phyloP scores from a whole-genome alignment of 2,113 vertebrate species.

The Xiphophorus couchianus region DNA sequence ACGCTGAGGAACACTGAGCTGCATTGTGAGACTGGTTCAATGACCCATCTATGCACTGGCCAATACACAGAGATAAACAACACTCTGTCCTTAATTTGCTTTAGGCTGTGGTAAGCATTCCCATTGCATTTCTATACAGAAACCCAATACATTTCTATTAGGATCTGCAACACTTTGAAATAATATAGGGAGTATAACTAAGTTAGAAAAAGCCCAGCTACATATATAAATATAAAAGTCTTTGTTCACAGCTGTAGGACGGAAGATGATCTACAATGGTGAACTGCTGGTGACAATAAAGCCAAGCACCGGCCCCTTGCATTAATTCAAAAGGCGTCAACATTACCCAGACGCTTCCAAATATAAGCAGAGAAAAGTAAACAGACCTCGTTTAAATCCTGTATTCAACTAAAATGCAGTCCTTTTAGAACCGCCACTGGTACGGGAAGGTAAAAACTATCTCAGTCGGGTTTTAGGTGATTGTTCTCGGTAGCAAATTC shows the following conservation, averaged over 20 bases:
- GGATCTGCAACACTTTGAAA: no score
- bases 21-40: slow-evolving; percentile 73
- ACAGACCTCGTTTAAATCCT: not conserved
- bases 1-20: slow-evolving; percentile 61
- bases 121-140: not conserved
- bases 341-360: not conserved
- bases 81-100: slow-evolving; percentile 48
- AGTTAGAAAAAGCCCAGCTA: not conserved
- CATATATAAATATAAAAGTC: not conserved
- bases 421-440: not conserved
- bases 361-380: no score
- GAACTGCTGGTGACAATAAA: slow-evolving; percentile 36
- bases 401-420: not conserved
- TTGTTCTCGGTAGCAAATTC: slow-evolving; percentile 58
- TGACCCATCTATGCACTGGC: slow-evolving; percentile 61
- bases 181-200: slow-evolving; percentile 13
- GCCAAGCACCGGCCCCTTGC: slow-evolving; percentile 33
- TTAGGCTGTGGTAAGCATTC: slow-evolving; percentile 1
- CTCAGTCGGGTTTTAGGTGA: slow-evolving; percentile 41
- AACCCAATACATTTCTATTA: slow-evolving; percentile 8
- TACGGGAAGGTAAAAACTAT: not conserved
- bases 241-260: not conserved
- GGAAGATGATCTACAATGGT: not conserved
- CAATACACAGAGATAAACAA: slow-evolving; percentile 38
- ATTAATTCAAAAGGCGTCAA: slow-evolving; percentile 20